Conservation (phyloP, 2,888 invertebrate genomes). For the Prosapia bicincta region DNA sequence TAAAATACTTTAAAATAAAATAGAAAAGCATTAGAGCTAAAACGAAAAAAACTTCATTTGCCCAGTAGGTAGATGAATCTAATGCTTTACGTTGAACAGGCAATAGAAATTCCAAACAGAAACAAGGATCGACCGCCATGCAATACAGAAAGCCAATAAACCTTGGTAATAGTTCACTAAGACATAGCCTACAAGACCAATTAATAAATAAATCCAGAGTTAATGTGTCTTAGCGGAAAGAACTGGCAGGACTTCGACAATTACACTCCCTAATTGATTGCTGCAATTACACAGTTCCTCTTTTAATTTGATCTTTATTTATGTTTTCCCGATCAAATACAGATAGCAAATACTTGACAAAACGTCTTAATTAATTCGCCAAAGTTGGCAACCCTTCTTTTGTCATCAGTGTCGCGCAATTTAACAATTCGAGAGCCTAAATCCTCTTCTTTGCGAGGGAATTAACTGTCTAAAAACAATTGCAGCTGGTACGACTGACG, state of each 20-base stretch:
- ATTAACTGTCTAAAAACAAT: constrained; percentile 2
- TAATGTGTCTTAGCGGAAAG: neutral
- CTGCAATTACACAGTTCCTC: neutral
- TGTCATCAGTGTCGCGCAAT: neutral
- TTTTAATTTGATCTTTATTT: neutral
- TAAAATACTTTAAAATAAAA: no score
- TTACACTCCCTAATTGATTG: neutral
- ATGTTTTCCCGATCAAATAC: neutral
- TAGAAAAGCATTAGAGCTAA: no score
- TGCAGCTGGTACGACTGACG: neutral
- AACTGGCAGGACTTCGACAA: neutral
- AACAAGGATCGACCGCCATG: no score
- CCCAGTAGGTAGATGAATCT: no score
- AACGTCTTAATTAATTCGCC: neutral
- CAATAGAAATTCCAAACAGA: no score
- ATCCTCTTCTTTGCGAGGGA: neutral
- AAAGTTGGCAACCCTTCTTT: neutral
- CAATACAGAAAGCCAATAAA: no score
- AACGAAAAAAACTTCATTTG: no score
- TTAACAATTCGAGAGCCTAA: neutral
- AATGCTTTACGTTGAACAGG: no score
- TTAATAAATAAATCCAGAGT: no score
- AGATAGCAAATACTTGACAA: neutral
- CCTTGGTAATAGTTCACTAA: no score
- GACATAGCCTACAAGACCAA: no score